Conservation (phyloP, 2,797 vertebrate species). For the Apogon hyalosoma region DNA sequence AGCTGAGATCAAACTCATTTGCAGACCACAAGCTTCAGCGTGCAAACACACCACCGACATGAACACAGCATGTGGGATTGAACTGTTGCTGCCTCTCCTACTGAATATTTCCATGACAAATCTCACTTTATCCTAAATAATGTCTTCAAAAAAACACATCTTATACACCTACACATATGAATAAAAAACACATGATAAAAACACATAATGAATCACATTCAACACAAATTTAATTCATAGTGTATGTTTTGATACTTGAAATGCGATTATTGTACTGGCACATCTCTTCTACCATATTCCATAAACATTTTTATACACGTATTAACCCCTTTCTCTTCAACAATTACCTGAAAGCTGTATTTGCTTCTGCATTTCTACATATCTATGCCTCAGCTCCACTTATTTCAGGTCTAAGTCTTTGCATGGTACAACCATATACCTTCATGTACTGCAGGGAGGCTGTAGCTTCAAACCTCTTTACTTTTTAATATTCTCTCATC, state of each 20-base stretch:
- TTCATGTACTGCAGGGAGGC: constrained; percentile 36
- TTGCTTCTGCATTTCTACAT: constrained; percentile 24
- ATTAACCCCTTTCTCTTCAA: constrained; percentile 30
- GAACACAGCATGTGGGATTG: constrained; percentile 49
- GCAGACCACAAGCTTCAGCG: constrained; percentile 68
- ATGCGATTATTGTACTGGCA: constrained; percentile 7
- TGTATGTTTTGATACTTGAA: neutral
- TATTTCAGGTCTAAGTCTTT: constrained; percentile 54
- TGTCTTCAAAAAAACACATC: too few relatives aligned
- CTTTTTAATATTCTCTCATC: constrained; percentile 75
- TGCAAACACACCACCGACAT: constrained; percentile 59
- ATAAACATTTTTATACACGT: constrained; percentile 13
- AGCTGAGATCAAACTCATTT: constrained; percentile 80
- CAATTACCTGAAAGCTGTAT: constrained; percentile 29
- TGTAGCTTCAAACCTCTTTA: constrained; percentile 68
- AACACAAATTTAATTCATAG: neutral
- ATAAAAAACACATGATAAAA: neutral
- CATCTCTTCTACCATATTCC: constrained; percentile 45
- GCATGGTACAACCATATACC: constrained; percentile 37
- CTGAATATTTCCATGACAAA: neutral
- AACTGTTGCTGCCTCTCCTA: constrained; percentile 36
- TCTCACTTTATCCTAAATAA: neutral
- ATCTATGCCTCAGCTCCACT: constrained; percentile 33
- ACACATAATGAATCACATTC: neutral
- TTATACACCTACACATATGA: neutral